Evolutionary conservation across 2,797 vertebrate genomes (phyloP), one percentile per base, ranked within the genome.

Genomic region (Danio choprae): DNA sequence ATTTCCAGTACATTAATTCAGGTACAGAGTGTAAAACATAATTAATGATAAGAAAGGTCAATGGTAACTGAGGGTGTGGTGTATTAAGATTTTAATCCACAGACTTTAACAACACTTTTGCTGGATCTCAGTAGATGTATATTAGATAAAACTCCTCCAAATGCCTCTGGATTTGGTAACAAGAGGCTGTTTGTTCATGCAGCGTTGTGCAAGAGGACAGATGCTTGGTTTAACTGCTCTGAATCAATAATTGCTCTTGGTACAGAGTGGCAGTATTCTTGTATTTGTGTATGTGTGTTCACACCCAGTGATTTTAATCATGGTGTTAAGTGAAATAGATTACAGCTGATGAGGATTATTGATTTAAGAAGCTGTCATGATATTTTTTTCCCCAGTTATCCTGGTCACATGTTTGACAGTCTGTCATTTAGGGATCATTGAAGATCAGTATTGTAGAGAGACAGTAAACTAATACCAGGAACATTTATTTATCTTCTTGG

Each of bases 201-300:
- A 41, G 58, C 2, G 40, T 79, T 79, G 59, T 29, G 58, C 48
- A 79, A 79, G 69, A 79, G 48, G 58, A 55, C 59, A 78, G 55
- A 29, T 2, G 46, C 38, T 72, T 48, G 29, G 6, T 51, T 70
- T 16, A 60, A 41, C 76, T 48, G 55, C 16, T 38, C 38, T 72
- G 58, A 72, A 64, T 72, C 58, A 79, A 55, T 79, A 79, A 64
- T 71, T 29, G 60, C 2, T 55, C 58, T 53, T 79, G 77, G 77
- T 79, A 79, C 67, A 0, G 58, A 79, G 56, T 63, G 77, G 4
- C 20, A 63, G 56, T 63, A 51, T 74, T 62, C 43, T 0, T 12
- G n/a, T 62, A 11, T 22, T 7, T 59, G 59, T 74, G 15, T 46
- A 22, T 12, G 41, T 60, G 10, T 50, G 6, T 59, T 4, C 18